phyloP scores from a whole-genome alignment of 2,797 vertebrate genomes.

The Gephyroberyx darwinii region DNA sequence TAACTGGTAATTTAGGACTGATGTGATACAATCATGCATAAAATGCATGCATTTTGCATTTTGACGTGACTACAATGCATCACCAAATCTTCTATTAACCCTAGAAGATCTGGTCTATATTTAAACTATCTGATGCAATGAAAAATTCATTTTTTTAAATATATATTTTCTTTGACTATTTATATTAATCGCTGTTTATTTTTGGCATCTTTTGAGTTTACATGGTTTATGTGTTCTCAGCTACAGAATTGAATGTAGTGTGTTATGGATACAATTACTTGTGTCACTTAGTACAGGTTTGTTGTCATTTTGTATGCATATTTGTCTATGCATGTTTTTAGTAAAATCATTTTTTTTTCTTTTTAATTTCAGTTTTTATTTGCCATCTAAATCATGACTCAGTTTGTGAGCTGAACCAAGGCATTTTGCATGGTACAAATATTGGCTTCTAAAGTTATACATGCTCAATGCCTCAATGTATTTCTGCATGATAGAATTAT shows the following conservation, averaged over 20 bases:
- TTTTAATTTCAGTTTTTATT: too few relatives aligned
- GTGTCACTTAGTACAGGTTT: not conserved
- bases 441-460: too few relatives aligned
- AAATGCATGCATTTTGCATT: too few relatives aligned
- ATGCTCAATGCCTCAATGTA: not conserved
- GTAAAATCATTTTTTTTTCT: too few relatives aligned
- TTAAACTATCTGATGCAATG: not conserved
- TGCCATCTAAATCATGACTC: too few relatives aligned
- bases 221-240: not conserved
- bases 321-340: conserved; percentile 2
- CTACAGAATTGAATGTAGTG: not conserved
- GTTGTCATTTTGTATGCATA: conserved; percentile 22
- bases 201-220: not conserved
- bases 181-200: not conserved
- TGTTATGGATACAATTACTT: not conserved
- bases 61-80: not conserved
- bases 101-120: too few relatives aligned
- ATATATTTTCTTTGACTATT: not conserved
- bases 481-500: not conserved
- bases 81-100: not conserved
- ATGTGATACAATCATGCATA: not conserved
- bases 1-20: not conserved
- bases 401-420: too few relatives aligned
- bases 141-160: not conserved
- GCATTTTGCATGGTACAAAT: too few relatives aligned